Base-by-base conservation (phyloP, 2,888 invertebrate species). In the Apamea crenata region DNA sequence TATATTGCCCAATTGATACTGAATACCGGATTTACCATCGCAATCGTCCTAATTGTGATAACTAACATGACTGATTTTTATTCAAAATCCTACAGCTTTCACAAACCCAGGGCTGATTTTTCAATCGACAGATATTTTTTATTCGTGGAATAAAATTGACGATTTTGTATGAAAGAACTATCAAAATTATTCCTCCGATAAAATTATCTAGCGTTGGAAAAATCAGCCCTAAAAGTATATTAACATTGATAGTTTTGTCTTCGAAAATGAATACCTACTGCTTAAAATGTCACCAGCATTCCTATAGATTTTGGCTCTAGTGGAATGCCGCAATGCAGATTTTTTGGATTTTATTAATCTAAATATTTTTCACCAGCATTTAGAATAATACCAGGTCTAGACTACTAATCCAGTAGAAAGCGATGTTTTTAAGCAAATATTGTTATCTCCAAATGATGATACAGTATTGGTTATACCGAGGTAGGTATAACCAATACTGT, bases 1-100 rank as follows among this genome's bases (percentile, higher is more conserved):
- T 73, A 16, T 56, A 72, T 80, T 80, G 73, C 59, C 66, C 59
- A 73, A 80, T 80, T 66, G 65, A 59, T 80, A 80, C 21, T 44
- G 18, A 44, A 47, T 73, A 80, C 7, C 2, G 25, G 50, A 66
- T 18, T 36, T 40, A 59, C 10, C 10, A 32, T 50, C 40, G n/a
- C 25, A 32, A 67, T 67, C 44, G 6, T 1, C 4, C n/a, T 36
- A 32, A 44, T 67, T 61, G 40, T 47, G n/a, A 66, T 53, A 68
- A 67, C 8, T n/a, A 16, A 5, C 4, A 25, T 14, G 16, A 3
- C 14, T 50, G 16, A 53, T 53, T 81, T 21, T 25, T 63, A 32
- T 44, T 50, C 5, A 44, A 59, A 76, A 50, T 70, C 14, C 18
- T 47, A 21, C 21, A 25, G 16, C 56, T 56, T 63, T 63, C 40